Conservation (phyloP, 2,888 invertebrate genomes). For the Latrodectus elegans region DNA sequence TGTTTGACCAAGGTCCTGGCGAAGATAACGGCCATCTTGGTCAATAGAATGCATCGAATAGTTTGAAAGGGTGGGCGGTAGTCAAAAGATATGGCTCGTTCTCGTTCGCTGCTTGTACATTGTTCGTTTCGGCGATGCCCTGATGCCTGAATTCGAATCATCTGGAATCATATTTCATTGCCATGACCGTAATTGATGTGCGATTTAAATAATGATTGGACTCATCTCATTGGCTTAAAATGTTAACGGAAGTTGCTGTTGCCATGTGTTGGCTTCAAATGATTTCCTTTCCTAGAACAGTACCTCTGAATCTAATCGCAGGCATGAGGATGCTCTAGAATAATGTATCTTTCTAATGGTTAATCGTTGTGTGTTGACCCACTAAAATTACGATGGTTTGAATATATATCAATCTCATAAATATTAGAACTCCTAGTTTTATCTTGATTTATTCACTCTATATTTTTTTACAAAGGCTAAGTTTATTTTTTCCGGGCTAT, state of each 20-base stretch:
- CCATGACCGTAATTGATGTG: background rate
- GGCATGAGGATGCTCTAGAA: too few relatives aligned
- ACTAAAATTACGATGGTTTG: too few relatives aligned
- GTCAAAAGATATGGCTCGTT: background rate
- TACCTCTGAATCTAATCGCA: too few relatives aligned
- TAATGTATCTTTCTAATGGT: too few relatives aligned
- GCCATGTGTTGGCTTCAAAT: too few relatives aligned
- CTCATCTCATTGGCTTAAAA: background rate
- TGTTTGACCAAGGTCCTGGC: constrained; percentile 9
- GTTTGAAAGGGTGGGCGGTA: constrained; percentile 11
- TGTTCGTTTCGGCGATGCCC: background rate
- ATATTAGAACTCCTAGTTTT: too few relatives aligned
- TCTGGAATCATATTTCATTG: background rate
- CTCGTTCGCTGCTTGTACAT: background rate
- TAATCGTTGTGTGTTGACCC: too few relatives aligned
- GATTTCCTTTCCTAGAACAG: too few relatives aligned
- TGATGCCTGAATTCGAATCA: constrained; percentile 5
- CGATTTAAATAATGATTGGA: background rate
- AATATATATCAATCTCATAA: too few relatives aligned
- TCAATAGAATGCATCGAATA: background rate
- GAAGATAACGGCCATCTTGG: constrained; percentile 3
- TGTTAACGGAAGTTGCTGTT: background rate
- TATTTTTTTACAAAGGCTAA: too few relatives aligned
- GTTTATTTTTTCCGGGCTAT: too few relatives aligned
- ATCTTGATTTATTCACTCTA: too few relatives aligned